Base-by-base conservation (phyloP, 2,888 invertebrate genomes). In the Apamea sordens region DNA sequence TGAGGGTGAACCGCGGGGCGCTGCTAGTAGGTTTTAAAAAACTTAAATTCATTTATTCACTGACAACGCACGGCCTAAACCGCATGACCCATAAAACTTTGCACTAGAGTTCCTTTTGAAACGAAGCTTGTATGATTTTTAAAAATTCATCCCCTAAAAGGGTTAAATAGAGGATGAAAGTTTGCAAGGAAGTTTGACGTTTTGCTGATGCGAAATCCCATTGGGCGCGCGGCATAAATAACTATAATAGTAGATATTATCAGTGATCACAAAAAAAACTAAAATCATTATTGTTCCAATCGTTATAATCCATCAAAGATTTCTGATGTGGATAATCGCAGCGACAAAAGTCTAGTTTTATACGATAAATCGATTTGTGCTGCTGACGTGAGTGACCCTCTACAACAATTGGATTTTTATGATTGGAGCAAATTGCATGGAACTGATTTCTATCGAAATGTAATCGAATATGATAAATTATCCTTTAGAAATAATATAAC, bases 341-440 rank as follows among this genome's bases (percentile, higher is more conserved):
- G 2, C 47, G 28, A 65, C 41, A 79, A 79, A 84, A 53, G 41
- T 76, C 68, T 73, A 68, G 79, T 84, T 84, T 73, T n/a, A 65
- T 44, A 72, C 41, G 47, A 61, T 18, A 80, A 69, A 87, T 85
- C 77, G 69, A 79, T 85, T 74, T 67, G 44, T 81, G 79, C 32
- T 65, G 72, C 47, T 76, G 83, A 80, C 69, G 50, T 61, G 70
- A 82, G 69, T 85, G 76, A 75, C 63, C 82, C 76, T 77, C n/a
- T 41, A 70, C 70, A 21, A 74, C 67, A 81, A 81, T 80, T 79
- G 80, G 71, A 86, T 76, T 84, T 78, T 78, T 86, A 81, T 86
- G 69, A 86, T 88, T 81, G 73, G 64, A 84, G 32, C 63, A 78
- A 81, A 82, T 79, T 79, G 77, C 77, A 72, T 72, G 79, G 68